These are phyloP conservation scores for Cordilura impudica DNA, from an alignment of 2,888 invertebrate species.

Conservation along the genomic window DNA sequence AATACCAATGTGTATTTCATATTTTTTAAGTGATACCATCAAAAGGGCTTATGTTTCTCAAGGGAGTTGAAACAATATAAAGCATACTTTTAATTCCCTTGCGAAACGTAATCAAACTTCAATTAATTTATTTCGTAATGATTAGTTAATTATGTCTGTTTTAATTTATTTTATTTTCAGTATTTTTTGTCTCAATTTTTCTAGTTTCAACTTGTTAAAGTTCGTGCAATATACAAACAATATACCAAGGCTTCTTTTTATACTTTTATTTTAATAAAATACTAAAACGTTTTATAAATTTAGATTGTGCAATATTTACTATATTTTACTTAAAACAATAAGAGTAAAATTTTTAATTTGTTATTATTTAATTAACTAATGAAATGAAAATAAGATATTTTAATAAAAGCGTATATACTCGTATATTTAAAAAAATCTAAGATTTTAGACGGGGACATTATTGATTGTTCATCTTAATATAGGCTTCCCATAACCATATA, in stretches of 20 bases:
- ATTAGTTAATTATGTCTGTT: not conserved
- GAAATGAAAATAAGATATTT: no score
- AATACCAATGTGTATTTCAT: not conserved
- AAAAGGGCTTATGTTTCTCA: slow-evolving; percentile 73
- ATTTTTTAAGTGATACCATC: not conserved
- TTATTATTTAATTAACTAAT: no score
- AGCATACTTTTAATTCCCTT: slow-evolving; percentile 65
- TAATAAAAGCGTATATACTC: no score
- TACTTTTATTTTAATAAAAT: no score
- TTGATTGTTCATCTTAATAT: no score
- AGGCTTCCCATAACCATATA: no score
- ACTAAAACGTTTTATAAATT: not conserved
- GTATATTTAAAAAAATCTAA: no score
- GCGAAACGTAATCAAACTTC: slow-evolving; percentile 71
- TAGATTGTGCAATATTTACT: not conserved
- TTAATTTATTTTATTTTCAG: slow-evolving; percentile 19
- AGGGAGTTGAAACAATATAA: slow-evolving; percentile 64
- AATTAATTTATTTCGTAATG: slow-evolving; percentile 19
- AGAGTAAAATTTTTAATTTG: no score
- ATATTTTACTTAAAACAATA: no score
- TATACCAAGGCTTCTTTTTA: slow-evolving; percentile 27
- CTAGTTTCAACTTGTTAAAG: slow-evolving; percentile 36
- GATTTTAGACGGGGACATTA: no score
- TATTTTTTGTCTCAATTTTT: slow-evolving; percentile 33
- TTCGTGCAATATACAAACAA: slow-evolving; percentile 57